Evolutionary conservation across 2,797 vertebrate species (phyloP).

Genomic region (Rhynchotus rufescens): DNA sequence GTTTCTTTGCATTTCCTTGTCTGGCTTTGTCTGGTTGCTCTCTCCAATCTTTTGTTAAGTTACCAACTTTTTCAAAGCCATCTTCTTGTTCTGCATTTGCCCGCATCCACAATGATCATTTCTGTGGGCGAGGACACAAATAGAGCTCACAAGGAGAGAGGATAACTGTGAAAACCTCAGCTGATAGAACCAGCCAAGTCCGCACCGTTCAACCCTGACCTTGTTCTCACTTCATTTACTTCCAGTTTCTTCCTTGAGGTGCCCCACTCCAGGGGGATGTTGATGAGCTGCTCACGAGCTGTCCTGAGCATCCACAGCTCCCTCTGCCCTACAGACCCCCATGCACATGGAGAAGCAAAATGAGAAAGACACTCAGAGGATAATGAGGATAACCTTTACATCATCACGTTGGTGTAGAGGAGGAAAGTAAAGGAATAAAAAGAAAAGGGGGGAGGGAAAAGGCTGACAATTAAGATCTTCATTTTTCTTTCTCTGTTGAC

Average conservation of each 20-base stretch:
- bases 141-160: background rate
- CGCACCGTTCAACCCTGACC: background rate
- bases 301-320: background rate
- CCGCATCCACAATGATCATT: background rate
- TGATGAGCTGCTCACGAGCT: background rate
- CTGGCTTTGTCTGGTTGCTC: rapidly evolving
- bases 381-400: background rate
- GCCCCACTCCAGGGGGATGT: background rate
- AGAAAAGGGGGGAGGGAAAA: background rate
- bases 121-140: background rate
- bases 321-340: background rate
- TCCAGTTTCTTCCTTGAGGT: background rate
- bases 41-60: background rate
- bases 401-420: background rate
- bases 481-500: background rate
- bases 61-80: background rate
- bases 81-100: background rate
- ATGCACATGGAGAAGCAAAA: background rate
- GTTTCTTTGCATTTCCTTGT: background rate
- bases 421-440: background rate
- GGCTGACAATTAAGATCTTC: background rate
- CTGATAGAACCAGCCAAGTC: background rate
- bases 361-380: background rate
- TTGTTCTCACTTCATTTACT: background rate
- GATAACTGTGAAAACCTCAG: background rate